Evolutionary conservation across 2,113 vertebrate species (phyloP).

Genomic region (Etia nguti): DNA sequence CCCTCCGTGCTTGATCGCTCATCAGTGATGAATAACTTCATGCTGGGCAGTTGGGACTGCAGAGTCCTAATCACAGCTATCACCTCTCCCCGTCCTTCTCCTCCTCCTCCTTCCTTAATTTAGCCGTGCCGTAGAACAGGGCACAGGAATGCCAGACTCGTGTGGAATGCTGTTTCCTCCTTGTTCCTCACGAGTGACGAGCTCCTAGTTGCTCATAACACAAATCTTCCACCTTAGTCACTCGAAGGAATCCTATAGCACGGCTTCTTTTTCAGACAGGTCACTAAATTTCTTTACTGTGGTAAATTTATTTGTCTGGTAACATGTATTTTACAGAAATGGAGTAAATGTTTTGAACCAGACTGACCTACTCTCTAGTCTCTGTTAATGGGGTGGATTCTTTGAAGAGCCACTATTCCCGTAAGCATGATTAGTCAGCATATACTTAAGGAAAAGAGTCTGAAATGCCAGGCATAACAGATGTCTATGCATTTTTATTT

Average conservation of each 20-base stretch:
- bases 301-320: background rate
- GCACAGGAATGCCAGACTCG: constrained; percentile 38
- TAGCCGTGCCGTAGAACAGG: background rate
- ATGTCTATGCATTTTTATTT: background rate
- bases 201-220: background rate
- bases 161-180: constrained; percentile 39
- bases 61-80: background rate
- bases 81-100: background rate
- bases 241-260: background rate
- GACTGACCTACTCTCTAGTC: background rate
- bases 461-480: background rate
- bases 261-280: background rate
- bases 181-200: constrained; percentile 21
- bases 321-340: background rate
- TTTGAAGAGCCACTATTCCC: background rate
- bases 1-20: constrained; percentile 30
- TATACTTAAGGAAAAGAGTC: background rate
- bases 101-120: constrained; percentile 9
- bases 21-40: constrained; percentile 43
- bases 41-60: constrained; percentile 30
- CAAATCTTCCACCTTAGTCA: constrained; percentile 8
- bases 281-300: background rate
- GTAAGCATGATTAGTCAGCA: background rate
- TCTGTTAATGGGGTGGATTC: background rate
- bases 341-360: background rate